phyloP scores from a whole-genome alignment of 2,888 invertebrate species.

The Galerucella calmariensis region DNA sequence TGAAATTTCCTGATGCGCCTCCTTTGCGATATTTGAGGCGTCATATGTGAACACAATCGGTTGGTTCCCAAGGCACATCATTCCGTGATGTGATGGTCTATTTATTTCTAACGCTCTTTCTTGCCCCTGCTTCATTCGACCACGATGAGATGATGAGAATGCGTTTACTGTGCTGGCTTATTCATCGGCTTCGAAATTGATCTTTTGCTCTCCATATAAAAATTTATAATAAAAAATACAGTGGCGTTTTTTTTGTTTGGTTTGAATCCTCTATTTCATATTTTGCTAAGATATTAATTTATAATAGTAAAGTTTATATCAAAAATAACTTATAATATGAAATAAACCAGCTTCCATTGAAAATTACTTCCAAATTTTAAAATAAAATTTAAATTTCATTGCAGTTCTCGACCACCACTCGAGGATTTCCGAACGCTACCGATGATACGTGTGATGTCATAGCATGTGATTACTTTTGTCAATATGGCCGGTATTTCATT shows the following conservation, averaged over 20 bases:
- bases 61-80: conserved; percentile 60
- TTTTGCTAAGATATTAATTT: no score
- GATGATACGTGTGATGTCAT: no score
- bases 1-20: conserved; percentile 25
- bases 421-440: no score
- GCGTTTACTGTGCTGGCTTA: conserved; percentile 26
- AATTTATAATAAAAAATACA: conserved; percentile 20
- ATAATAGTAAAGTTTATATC: no score
- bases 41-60: conserved; percentile 62
- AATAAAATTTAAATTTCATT: no score
- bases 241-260: neutral
- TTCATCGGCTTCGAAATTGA: conserved; percentile 28
- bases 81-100: conserved; percentile 55
- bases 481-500: no score
- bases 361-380: no score
- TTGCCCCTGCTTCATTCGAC: conserved; percentile 14
- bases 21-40: conserved; percentile 43
- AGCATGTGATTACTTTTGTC: no score
- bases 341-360: no score
- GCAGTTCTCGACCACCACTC: no score
- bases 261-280: no score
- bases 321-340: no score
- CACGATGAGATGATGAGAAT: conserved; percentile 26
- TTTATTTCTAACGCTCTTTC: conserved; percentile 32
- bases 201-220: conserved; percentile 33